Evolutionary conservation across 1,140 invertebrate species (phyloP), one percentile per base, ranked within the genome.

Genomic region (Cheumatopsyche charites): DNA sequence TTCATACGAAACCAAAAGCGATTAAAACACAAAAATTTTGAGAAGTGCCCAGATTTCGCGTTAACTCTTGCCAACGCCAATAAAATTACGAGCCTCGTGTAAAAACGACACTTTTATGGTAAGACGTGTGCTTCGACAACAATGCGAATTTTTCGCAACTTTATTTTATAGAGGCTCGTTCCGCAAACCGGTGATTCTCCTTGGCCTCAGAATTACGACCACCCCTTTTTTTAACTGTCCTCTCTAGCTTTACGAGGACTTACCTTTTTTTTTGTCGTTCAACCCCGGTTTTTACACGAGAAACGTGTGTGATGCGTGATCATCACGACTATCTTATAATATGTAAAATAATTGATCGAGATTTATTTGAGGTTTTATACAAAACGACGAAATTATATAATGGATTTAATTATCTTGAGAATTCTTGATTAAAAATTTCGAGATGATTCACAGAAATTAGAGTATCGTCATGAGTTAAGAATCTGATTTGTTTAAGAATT

Each of bases 41-140:
- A 70, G 68, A 43, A 43, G 41, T 55, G n/a, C 13, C 68, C n/a
- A n/a, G 36, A 17, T 58, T 21, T 19, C 68, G 42, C 63, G 15
- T 45, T 66, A 71, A 36, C 61, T 47, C 23, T 62, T 49, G 23
- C 45, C 69, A 63, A 71, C 25, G 23, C 45, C 69, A 71, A 71
- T 72, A 72, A 72, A 72, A 72, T 72, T 66, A 55, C 62, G 41
- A 15, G n/a, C 5, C 7, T 17, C 62, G 21, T 55, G 70, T 66
- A 58, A 75, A 75, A 75, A 71, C 71, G 67, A 72, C 72, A 73
- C 36, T 73, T 75, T 75, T 73, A 75, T 68, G 71, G 36, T 71
- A 75, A 75, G 74, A 75, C 74, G 71, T 75, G 71, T 75, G 74
- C 70, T 71, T 71, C 49, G 67, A 70, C 71, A 36, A 36, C 29